These are phyloP conservation scores for Delphinapterus leucas DNA, from an alignment of 2,113 vertebrate genomes.

Conservation along the genomic window DNA sequence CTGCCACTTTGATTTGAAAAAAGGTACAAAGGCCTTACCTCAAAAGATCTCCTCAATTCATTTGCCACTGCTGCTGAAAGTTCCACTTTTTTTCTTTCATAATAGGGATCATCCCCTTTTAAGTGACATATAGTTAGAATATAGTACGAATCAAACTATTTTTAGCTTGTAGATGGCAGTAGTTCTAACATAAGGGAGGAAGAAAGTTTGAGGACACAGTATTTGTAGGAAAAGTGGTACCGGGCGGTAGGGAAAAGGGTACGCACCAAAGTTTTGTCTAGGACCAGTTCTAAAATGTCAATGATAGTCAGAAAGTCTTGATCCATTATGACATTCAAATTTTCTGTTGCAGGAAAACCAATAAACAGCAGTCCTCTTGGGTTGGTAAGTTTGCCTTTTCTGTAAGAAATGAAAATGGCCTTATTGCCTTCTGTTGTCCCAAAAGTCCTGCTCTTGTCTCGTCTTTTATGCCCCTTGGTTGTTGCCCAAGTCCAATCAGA, in stretches of 20 bases:
- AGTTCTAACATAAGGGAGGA: background rate
- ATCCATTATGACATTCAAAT: slow-evolving; percentile 2
- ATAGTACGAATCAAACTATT: background rate
- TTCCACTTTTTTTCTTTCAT: background rate
- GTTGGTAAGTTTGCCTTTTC: slow-evolving; percentile 65
- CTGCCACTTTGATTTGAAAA: slow-evolving; percentile 16
- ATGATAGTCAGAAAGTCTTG: background rate
- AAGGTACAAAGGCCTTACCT: background rate
- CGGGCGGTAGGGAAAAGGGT: background rate
- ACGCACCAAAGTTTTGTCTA: background rate
- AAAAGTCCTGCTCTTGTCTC: background rate
- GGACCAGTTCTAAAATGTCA: background rate
- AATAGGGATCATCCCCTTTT: background rate
- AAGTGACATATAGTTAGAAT: background rate
- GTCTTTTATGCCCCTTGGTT: background rate
- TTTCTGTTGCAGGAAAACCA: slow-evolving; percentile 54
- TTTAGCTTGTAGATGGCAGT: background rate
- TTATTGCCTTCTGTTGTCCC: background rate
- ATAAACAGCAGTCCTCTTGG: background rate
- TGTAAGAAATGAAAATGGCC: background rate
- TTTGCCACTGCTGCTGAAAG: background rate
- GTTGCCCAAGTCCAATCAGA: background rate
- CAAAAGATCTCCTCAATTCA: background rate
- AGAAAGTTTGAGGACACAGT: background rate
- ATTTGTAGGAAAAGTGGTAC: background rate